Percentiles rank a stretch among this genome's conserved stretches.
Conservation (phyloP, 1,140 invertebrate genomes). For the Zophobas atratus region DNA sequence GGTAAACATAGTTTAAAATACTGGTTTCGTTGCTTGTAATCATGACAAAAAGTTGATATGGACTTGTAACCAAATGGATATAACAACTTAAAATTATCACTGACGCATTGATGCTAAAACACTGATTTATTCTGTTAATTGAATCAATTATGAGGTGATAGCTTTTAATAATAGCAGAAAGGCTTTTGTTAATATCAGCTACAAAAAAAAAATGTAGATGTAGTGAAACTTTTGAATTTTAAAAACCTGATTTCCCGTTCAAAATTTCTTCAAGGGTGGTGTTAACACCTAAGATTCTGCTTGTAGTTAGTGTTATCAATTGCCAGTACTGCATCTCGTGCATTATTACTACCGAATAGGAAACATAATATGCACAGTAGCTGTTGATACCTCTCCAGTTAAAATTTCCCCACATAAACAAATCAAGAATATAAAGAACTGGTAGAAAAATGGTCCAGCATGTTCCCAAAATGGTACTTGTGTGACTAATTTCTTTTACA, state of each 20-base stretch:
- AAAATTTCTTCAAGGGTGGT: neutral
- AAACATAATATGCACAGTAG: neutral
- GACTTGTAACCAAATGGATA: neutral
- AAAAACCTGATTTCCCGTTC: neutral
- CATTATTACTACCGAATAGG: conserved; percentile 1
- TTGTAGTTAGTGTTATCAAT: neutral
- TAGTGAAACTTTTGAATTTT: neutral
- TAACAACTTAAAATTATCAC: conserved; percentile 13
- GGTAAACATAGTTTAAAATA: conserved; percentile 3
- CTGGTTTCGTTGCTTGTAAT: neutral
- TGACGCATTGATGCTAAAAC: neutral
- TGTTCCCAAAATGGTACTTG: neutral
- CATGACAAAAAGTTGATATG: conserved; percentile 1
- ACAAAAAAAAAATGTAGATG: neutral
- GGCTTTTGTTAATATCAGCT: neutral
- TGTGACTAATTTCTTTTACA: neutral
- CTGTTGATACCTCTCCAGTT: neutral
- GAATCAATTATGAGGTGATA: no score
- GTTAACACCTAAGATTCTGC: neutral
- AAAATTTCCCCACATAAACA: conserved; percentile 5
- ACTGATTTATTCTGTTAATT: no score
- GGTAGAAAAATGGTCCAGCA: neutral
- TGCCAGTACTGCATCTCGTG: conserved; percentile 10
- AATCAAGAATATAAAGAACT: neutral
- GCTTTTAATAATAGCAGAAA: neutral